Evolutionary conservation across 2,888 invertebrate species (phyloP), one percentile per base, ranked within the genome.

Genomic region (Himalopsyche japonica): DNA sequence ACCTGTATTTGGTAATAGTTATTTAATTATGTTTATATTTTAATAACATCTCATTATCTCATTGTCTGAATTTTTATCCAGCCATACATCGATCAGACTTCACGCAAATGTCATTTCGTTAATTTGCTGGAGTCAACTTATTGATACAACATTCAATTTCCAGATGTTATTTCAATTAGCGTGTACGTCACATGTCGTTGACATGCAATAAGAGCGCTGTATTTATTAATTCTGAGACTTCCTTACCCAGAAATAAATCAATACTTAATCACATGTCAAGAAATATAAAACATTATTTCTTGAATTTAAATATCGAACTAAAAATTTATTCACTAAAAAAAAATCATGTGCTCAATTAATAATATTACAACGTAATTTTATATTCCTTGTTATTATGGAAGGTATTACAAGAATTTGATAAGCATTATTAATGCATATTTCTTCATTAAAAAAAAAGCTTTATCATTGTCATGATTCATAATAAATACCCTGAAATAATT

Each of bases 101-200:
- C 64, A 78, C 77, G 80, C 37, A 81, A 80, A 83, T 81, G 81
- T 83, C 81, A 83, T 37, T 80, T 79, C 78, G 48, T 32, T 48
- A 30, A 70, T 70, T 70, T 27, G 70, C 70, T 27, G 30, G 70
- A 70, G 79, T 37, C 76, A 78, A 81, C 81, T 84, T 81, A 84
- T 84, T 84, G 84, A 84, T 81, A 84, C 81, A 84, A 81, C 81
- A 81, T 78, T 81, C 84, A 84, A 84, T 84, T 84, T 80, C 84
- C 84, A 84, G 84, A 84, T 84, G 84, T 84, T 84, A 70, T 57
- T 79, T 81, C 81, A 81, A 84, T 84, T 81, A 84, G 48, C 70
- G 76, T 27, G 37, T 70, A 70, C 70, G 70, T 70, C 84, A 81
- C 64, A 64, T 79, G 49, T 76, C 70, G 84, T 81, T 84, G 77